Evolutionary conservation across 2,888 invertebrate genomes (phyloP).

Genomic region (Brachypalpus laphriformis): DNA sequence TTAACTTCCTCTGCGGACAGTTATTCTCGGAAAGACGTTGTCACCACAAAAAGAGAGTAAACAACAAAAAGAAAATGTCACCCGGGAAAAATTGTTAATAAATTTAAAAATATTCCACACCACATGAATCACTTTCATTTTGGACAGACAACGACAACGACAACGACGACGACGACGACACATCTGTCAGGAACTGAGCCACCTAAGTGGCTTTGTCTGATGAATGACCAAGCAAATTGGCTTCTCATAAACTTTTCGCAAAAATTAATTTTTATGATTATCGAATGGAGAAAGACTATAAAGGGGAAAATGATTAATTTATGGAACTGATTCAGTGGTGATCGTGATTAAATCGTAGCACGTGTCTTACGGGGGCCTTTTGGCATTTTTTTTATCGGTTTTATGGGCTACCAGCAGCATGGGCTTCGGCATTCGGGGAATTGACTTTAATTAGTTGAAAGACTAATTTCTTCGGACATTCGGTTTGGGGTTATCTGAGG

Average conservation of each 20-base stretch:
- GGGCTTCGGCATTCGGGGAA: background rate
- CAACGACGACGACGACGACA: background rate
- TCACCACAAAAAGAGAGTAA: background rate
- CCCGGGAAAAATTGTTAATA: background rate
- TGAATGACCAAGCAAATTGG: background rate
- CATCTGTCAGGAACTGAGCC: background rate
- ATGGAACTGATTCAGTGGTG: conserved; percentile 6
- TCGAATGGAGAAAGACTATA: background rate
- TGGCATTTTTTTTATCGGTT: background rate
- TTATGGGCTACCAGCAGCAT: background rate
- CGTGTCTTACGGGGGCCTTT: conserved; percentile 6
- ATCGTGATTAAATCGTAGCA: conserved; percentile 22
- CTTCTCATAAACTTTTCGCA: background rate
- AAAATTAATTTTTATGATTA: background rate
- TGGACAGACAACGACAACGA: too few species aligned
- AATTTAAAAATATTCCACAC: background rate
- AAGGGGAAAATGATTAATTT: conserved; percentile 22
- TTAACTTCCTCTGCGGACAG: conserved; percentile 26
- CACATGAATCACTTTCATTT: conserved; percentile 38
- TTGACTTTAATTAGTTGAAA: conserved; percentile 30
- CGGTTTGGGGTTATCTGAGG: background rate
- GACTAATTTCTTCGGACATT: conserved; percentile 6
- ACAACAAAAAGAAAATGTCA: background rate
- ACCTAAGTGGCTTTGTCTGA: background rate
- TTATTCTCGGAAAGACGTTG: background rate